These are phyloP conservation scores for Brachymystax lenok DNA, from an alignment of 2,797 vertebrate species.

Conservation along the genomic window DNA sequence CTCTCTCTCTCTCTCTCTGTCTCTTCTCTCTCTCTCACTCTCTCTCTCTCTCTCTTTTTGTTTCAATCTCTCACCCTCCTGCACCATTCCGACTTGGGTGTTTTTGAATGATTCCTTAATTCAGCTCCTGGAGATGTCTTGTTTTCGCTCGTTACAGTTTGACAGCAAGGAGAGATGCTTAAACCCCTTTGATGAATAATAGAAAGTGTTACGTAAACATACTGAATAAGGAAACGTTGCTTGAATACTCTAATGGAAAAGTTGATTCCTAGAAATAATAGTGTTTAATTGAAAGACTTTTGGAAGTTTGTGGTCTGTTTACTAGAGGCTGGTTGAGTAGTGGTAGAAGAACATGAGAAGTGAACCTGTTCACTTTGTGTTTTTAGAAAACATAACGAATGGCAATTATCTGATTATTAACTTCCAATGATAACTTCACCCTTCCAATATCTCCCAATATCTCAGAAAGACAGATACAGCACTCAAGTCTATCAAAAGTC, in stretches of 20 bases:
- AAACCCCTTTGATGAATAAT: conserved; percentile 62
- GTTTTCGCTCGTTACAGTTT: conserved; percentile 34
- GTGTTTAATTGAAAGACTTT: conserved; percentile 39
- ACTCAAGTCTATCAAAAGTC: conserved; percentile 67
- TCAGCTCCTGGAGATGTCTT: conserved; percentile 44
- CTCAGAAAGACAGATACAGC: not conserved
- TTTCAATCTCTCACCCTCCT: not conserved
- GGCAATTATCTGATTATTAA: not conserved
- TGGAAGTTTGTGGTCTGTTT: conserved; percentile 38
- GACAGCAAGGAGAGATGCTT: conserved; percentile 38
- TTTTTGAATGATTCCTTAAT: conserved; percentile 44
- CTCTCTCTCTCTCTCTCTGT: too few species aligned
- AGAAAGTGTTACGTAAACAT: conserved; percentile 47
- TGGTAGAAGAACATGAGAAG: not conserved
- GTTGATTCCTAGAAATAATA: conserved; percentile 11
- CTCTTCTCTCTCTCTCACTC: not conserved
- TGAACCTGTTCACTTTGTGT: not conserved
- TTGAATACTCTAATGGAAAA: conserved; percentile 15
- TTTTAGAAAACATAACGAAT: too few species aligned
- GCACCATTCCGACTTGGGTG: conserved; percentile 24
- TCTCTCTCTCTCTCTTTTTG: too few species aligned
- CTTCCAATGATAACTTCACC: not conserved
- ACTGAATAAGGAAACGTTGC: conserved; percentile 30
- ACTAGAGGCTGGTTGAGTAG: conserved; percentile 36
- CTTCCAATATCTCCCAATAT: not conserved